Percentiles rank a stretch among this genome's conserved stretches.
Evolutionary conservation across 2,113 vertebrate species (phyloP).

Genomic region (Tragulus kanchil): DNA sequence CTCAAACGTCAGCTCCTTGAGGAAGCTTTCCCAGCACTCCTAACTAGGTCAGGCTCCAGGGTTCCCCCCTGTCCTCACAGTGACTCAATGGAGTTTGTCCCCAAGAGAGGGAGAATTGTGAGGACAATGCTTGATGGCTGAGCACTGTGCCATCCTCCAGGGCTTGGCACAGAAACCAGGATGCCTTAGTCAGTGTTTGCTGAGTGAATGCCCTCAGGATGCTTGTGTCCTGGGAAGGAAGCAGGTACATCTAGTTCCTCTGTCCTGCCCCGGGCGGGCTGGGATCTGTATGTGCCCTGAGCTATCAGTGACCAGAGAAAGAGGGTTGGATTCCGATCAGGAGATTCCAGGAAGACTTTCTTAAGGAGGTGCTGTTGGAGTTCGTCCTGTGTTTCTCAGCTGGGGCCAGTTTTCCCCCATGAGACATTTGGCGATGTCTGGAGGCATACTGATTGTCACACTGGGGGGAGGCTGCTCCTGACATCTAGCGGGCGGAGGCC

Average conservation of each 20-base stretch:
- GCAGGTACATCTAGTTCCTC: not conserved
- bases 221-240: not conserved
- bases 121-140: not conserved
- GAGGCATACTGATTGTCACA: not conserved
- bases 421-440: not conserved
- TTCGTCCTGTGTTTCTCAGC: not conserved
- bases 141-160: not conserved
- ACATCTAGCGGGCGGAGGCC: not conserved
- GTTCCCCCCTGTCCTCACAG: not conserved
- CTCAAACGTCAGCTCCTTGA: not conserved
- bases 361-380: not conserved
- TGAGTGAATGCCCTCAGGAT: not conserved
- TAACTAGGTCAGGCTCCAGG: not conserved
- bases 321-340: not conserved
- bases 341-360: not conserved
- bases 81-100: not conserved
- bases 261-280: not conserved
- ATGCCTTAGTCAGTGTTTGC: not conserved
- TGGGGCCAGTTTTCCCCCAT: not conserved
- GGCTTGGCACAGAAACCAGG: not conserved
- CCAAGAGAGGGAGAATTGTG: not conserved
- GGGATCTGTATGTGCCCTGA: not conserved
- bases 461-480: not conserved
- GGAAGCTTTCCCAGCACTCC: not conserved
- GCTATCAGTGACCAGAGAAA: not conserved